Base-by-base conservation (phyloP, 1,140 invertebrate genomes). In the Zaprionus inermis region DNA sequence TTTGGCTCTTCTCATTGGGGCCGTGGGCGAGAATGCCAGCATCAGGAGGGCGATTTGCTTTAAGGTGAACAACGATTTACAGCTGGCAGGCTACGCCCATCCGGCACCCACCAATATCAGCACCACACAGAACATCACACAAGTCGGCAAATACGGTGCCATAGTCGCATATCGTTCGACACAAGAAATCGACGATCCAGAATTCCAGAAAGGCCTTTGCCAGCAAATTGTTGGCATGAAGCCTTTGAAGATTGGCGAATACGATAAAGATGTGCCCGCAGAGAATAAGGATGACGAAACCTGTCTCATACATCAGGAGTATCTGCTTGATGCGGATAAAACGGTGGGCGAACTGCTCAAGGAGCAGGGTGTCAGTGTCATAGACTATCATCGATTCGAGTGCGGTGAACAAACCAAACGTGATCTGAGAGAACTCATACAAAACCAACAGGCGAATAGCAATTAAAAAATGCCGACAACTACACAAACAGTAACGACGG, bases 191-290 rank as follows among this genome's bases (percentile, higher is more conserved):
- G 68, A 92, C 18, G 71, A 91, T 28, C 28, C 51, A 1, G 82
- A 94, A 49, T 84, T 97, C 9, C 95, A 95, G 18, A 93, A 94
- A 67, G 95, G 97, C 88, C 89, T 98, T 9, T 98, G 97, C 92
- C 97, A 98, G 91, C 98, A 99, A 90, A 95, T 99, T 81, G 97
- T 99, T 46, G 97, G 97, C 18, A 96, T 98, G 95, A 97, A 97
- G 85, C 98, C 98, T 1, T 91, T 77, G 24, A 96, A 95, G 92
- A 94, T 98, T 76, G 97, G 97, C 12, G 92, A 95, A 78, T 92
- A 94, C 66, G 93, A 93, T 54, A 93, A 93, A 56, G 95, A 97
- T 79, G 92, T 94, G 80, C 95, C 95, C 18, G 90, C 91, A 3
- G 90, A 93, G 65, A 94, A 95, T 80, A 80, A 94, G 58, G 95